Base-by-base conservation (phyloP, 2,113 vertebrate species). In the Paradoxurus hermaphroditus region DNA sequence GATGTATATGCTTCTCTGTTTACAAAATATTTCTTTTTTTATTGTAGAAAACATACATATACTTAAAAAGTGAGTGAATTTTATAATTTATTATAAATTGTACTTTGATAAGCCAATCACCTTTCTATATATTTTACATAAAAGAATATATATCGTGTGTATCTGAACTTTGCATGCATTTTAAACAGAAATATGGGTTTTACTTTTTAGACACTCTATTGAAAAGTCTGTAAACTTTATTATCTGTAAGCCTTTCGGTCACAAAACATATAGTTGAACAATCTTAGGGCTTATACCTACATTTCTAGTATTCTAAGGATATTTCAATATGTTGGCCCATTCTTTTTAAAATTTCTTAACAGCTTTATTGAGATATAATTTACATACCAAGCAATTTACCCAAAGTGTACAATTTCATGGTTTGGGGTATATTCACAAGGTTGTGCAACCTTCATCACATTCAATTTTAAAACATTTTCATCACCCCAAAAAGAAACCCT, bases 11-110 rank as follows among this genome's bases (percentile, higher is more conserved):
- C 15, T 63, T 92, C 51, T 44, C 41, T 67, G 92, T 92, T 63
- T 84, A 53, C 67, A 59, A 83, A 79, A 73, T 92, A 39, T 72
- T 96, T 91, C 19, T 56, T 39, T 90, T 90, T 90, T 92, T 36
- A 72, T 70, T 89, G 0, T 77, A 70, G 93, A 78, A 92, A 10
- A 44, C 41, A 10, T 49, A 51, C 34, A 10, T 70, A 34, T 2
- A 68, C 65, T 53, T 73, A 73, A 82, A 78, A 82, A 67, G 29
- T 91, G 0, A 25, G 72, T 89, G 4, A 75, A 62, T 86, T 92
- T 88, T 67, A 65, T 77, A 23, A 53, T 56, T 89, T 90, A 1
- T 62, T 81, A 13, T 41, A 82, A 88, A 68, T 81, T 89, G 77
- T 39, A 77, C 12, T 36, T 93, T 70, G 81, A 59, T 56, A 88